A percentile compares a stretch with the other conserved stretches of the same genome.
These are phyloP conservation scores for Spondyliosoma cantharus DNA, from an alignment of 2,797 vertebrate genomes.

Conservation along the genomic window DNA sequence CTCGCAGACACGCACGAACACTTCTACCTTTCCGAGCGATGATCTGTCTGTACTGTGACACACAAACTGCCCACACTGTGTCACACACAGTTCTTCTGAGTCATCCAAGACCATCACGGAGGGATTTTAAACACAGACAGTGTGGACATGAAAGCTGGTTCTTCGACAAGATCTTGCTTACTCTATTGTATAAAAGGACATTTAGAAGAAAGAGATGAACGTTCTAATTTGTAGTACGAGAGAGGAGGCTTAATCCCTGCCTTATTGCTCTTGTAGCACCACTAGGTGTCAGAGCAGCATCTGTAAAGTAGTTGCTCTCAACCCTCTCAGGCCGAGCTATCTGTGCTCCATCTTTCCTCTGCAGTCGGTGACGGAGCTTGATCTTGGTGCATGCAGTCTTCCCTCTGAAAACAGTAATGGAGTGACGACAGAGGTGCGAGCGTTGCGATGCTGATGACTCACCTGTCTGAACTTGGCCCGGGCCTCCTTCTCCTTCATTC, in stretches of 20 bases:
- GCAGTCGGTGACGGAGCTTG: slow-evolving; percentile 74
- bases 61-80: slow-evolving; percentile 42
- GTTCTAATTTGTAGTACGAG: not conserved
- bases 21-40: slow-evolving; percentile 32
- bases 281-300: slow-evolving; percentile 78
- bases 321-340: slow-evolving; percentile 37
- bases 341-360: slow-evolving; percentile 65
- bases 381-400: slow-evolving; percentile 74
- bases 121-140: slow-evolving; percentile 18
- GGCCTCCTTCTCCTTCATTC: slow-evolving; percentile 98
- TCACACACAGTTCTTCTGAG: slow-evolving; percentile 59
- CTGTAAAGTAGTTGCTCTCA: slow-evolving; percentile 21
- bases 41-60: slow-evolving; percentile 15
- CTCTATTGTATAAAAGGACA: not conserved
- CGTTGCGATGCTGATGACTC: slow-evolving; percentile 74
- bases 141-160: not conserved
- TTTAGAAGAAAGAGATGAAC: not conserved
- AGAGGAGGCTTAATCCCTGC: not conserved
- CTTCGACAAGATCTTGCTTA: not conserved
- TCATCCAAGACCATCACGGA: slow-evolving; percentile 41
- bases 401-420: slow-evolving; percentile 52
- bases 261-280: slow-evolving; percentile 50
- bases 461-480: slow-evolving; percentile 99
- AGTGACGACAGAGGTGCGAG: slow-evolving; percentile 61
- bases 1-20: slow-evolving; percentile 19